phyloP scores from a whole-genome alignment of 2,888 invertebrate genomes.

The Hartigia nigra region DNA sequence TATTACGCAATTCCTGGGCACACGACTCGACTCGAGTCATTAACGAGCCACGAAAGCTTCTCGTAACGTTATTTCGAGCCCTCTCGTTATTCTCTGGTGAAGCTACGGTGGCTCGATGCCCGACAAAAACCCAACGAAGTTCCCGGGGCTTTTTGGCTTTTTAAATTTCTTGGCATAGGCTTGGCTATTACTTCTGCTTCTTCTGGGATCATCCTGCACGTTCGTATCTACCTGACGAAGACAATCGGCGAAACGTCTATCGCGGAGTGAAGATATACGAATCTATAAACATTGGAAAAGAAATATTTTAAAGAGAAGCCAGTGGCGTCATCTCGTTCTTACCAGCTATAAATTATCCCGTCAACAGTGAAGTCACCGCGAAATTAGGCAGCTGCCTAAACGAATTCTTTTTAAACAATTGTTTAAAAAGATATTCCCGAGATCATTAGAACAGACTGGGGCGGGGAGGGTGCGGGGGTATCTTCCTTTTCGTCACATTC shows the following conservation, averaged over 20 bases:
- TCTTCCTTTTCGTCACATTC: background rate
- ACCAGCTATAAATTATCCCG: background rate
- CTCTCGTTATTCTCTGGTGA: background rate
- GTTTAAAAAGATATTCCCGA: background rate
- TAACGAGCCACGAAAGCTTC: background rate
- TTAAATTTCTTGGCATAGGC: background rate
- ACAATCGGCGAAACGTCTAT: background rate
- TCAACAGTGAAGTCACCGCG: background rate
- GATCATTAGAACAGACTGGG: background rate
- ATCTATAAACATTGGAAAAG: background rate
- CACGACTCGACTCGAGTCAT: background rate
- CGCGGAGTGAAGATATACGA: background rate
- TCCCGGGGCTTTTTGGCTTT: background rate
- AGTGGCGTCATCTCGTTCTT: background rate
- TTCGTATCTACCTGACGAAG: background rate
- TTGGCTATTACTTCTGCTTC: background rate
- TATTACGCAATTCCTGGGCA: background rate
- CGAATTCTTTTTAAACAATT: background rate
- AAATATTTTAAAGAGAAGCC: background rate
- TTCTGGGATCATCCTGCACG: background rate
- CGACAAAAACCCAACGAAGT: background rate
- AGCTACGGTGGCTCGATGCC: background rate
- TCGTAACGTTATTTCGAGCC: slow-evolving; percentile 6
- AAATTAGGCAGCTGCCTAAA: background rate
- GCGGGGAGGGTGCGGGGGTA: background rate